phyloP scores from a whole-genome alignment of 2,797 vertebrate species.

The Coregonus ussuriensis region DNA sequence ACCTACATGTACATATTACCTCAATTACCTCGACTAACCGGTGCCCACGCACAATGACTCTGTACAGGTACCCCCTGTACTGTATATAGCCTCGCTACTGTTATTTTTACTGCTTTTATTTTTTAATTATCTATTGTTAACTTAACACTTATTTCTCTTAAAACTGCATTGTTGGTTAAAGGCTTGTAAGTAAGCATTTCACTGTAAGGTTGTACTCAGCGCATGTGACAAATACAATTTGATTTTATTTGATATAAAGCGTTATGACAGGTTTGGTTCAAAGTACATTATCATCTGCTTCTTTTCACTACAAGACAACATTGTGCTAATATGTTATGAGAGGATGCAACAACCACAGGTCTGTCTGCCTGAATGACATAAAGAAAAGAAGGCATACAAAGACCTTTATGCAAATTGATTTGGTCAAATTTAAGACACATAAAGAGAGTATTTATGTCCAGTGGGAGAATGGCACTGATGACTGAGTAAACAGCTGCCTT shows the following conservation, averaged over 20 bases:
- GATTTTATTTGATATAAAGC: neutral
- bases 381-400: neutral
- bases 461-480: neutral
- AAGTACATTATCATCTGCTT: neutral
- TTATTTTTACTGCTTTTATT: too few species aligned
- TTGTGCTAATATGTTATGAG: neutral
- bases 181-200: too few species aligned
- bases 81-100: too few species aligned
- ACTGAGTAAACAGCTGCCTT: neutral
- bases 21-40: too few species aligned
- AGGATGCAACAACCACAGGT: neutral
- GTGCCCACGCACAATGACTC: too few species aligned
- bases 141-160: too few species aligned
- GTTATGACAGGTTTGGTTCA: neutral
- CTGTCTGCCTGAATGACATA: neutral
- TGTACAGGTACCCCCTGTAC: too few species aligned
- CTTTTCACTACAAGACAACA: neutral
- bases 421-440: neutral
- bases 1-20: too few species aligned
- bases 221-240: too few species aligned
- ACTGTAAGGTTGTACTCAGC: too few species aligned
- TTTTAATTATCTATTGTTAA: too few species aligned
- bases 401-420: neutral
- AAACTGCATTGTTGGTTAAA: too few species aligned
- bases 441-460: neutral